Evolutionary conservation across 2,888 invertebrate genomes (phyloP), one percentile per base, ranked within the genome.

Genomic region (Spilosoma lubricipeda): DNA sequence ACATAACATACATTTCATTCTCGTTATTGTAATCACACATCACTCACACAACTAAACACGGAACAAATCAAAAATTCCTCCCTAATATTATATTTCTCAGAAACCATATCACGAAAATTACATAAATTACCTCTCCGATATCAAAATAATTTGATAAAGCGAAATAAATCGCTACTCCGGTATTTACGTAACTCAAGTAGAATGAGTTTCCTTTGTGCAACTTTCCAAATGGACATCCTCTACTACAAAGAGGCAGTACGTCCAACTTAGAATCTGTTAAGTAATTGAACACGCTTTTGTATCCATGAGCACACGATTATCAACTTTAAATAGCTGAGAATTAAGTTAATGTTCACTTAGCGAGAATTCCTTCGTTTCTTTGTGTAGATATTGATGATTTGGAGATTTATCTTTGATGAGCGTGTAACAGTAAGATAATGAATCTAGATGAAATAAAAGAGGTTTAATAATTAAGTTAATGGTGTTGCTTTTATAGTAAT

Each of bases 281-380:
- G 88, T 87, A 87, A 87, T 87, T 87, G 87, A 85, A 83, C 79
- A 75, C 68, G 76, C 76, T 82, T 86, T 86, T 86, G 85, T 85
- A 63, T 75, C 70, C 71, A 81, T 82, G 76, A 82, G 73, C 77
- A 78, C n/a, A 42, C 87, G 80, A 86, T 84, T 83, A 82, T 75
- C 76, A 42, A 48, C 79, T 78, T 75, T 83, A 79, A 75, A 27
- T 15, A 23, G 18, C 45, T 71, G 11, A 72, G 42, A 68, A 81
- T 81, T 71, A 77, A 71, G 77, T 75, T 66, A 73, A 64, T 70
- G 67, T 82, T 85, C 52, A 48, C 63, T 63, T 75, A 67, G 74
- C 9, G 18, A 52, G 30, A 13, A 36, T 75, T 9, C 18, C 8
- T 48, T 18, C 18, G 68, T 74, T 72, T 78, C 74, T 76, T 76